A percentile compares a stretch with the other conserved stretches of the same genome.
Conservation (phyloP, 1,140 invertebrate genomes). For the Drosophila parvula region DNA sequence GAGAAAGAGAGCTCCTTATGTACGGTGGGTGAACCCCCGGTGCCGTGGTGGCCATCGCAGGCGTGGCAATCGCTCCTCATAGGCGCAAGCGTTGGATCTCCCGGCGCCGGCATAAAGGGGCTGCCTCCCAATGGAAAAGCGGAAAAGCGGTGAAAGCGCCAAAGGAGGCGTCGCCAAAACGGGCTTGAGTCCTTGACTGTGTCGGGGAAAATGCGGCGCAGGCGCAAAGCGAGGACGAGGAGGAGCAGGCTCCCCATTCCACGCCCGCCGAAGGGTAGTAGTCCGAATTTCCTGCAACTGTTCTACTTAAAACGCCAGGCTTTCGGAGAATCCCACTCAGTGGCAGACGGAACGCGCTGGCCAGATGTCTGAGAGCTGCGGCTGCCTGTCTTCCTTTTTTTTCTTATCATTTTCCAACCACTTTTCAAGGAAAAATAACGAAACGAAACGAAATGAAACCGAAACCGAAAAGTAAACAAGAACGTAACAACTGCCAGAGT, state of each 20-base stretch:
- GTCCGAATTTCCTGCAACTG: constrained; percentile 60
- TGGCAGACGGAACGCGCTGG: constrained; percentile 61
- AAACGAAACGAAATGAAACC: background rate
- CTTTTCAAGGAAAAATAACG: constrained; percentile 9
- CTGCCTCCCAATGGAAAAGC: constrained; percentile 71
- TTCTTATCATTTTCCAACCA: background rate
- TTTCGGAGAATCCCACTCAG: constrained; percentile 71
- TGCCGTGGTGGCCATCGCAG: constrained; percentile 28
- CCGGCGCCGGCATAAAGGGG: constrained; percentile 33
- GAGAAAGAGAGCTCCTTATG: constrained; percentile 29
- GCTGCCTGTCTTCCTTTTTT: constrained; percentile 1
- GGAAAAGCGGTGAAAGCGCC: constrained; percentile 10
- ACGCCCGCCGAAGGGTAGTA: constrained; percentile 7
- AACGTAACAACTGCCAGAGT: constrained; percentile 26
- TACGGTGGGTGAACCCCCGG: constrained; percentile 38
- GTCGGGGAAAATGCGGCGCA: constrained; percentile 24
- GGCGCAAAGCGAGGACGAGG: background rate
- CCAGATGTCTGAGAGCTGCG: constrained; percentile 25
- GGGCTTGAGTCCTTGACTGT: constrained; percentile 50
- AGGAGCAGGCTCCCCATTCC: background rate
- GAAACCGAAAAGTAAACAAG: constrained; percentile 58
- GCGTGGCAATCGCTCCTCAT: constrained; percentile 64
- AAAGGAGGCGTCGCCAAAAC: constrained; percentile 66
- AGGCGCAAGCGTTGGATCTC: constrained; percentile 77
- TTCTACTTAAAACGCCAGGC: constrained; percentile 69